Evolutionary conservation across 2,888 invertebrate species (phyloP).

Genomic region (Orthosia incerta): DNA sequence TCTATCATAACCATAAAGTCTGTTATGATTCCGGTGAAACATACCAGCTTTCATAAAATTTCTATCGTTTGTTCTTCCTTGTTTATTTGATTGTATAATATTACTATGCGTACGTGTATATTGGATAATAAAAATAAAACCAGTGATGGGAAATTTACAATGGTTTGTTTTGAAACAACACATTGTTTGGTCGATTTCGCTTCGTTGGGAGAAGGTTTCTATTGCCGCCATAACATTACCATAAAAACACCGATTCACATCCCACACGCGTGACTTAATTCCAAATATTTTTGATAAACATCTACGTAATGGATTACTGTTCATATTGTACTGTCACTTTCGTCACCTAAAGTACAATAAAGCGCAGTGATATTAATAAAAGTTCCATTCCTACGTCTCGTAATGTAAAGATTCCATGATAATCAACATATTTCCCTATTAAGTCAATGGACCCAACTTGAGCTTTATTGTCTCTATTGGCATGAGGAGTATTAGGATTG

Average conservation of each 20-base stretch:
- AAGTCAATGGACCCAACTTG: constrained; percentile 68
- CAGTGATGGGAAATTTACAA: constrained; percentile 73
- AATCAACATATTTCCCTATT: constrained; percentile 74
- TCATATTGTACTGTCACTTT: constrained; percentile 74
- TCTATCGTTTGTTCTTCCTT: constrained; percentile 47
- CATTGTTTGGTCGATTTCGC: constrained; percentile 79
- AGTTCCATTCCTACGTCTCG: constrained; percentile 75
- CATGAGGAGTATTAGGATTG: constrained; percentile 69
- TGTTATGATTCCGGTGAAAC: constrained; percentile 47
- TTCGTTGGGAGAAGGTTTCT: constrained; percentile 73
- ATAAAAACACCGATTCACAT: constrained; percentile 80
- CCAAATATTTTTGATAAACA: constrained; percentile 82
- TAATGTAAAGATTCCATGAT: constrained; percentile 74
- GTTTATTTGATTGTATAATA: constrained; percentile 54
- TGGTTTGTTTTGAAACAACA: constrained; percentile 75
- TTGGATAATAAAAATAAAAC: constrained; percentile 65
- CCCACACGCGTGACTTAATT: constrained; percentile 84
- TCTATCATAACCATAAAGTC: constrained; percentile 40
- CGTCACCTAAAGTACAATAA: constrained; percentile 72
- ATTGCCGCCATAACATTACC: constrained; percentile 82
- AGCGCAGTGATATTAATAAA: constrained; percentile 74
- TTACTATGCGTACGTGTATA: constrained; percentile 38
- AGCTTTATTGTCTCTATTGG: constrained; percentile 74
- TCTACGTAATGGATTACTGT: constrained; percentile 75
- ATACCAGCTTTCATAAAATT: constrained; percentile 54